Percentiles rank a stretch among this genome's conserved stretches.
phyloP scores from a whole-genome alignment of 2,113 vertebrate species.

The Odocoileus virginianus region DNA sequence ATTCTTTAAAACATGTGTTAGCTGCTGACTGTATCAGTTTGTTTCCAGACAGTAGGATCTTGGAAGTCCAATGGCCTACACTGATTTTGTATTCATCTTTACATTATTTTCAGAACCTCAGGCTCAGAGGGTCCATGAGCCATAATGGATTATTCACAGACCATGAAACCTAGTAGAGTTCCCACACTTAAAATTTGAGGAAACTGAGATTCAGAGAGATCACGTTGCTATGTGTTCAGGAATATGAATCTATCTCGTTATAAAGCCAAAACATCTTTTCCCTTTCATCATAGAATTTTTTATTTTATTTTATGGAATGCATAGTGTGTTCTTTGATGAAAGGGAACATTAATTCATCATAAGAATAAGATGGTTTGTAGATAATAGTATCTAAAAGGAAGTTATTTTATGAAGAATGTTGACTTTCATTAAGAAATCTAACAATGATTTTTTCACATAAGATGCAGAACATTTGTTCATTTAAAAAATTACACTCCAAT shows the following conservation, averaged over 20 bases:
- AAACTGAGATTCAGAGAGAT: neutral
- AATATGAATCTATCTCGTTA: neutral
- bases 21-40: neutral
- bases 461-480: neutral
- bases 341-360: neutral
- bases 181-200: neutral
- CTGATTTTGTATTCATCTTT: neutral
- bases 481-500: neutral
- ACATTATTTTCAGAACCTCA: neutral
- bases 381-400: neutral
- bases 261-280: neutral
- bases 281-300: neutral
- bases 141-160: neutral
- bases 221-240: neutral
- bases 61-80: neutral
- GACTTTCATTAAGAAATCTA: neutral
- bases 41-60: neutral
- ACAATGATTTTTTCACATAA: neutral
- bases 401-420: conserved; percentile 4
- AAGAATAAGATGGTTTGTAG: neutral
- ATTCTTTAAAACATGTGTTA: neutral
- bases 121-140: neutral
- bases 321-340: neutral
- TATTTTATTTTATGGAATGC: neutral
- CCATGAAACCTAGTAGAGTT: neutral